Base-by-base conservation (phyloP, 2,888 invertebrate genomes). In the Ichneumoninae sp. region DNA sequence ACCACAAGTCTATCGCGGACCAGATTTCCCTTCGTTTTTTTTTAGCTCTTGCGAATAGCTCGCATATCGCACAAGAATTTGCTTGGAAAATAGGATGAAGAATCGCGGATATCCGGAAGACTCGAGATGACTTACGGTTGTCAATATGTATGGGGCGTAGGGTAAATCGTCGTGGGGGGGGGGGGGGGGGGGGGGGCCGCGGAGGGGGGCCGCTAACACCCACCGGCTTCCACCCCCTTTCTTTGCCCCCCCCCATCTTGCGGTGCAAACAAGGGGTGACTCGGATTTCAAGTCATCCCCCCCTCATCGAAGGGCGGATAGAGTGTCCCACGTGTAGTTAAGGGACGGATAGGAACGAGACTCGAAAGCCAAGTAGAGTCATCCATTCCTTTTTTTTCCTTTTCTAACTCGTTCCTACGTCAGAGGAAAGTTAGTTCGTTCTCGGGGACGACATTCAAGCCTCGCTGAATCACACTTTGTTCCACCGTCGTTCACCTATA, bases 181-280 rank as follows among this genome's bases (percentile, higher is more conserved):
- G n/a, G n/a, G n/a, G n/a, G n/a, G n/a, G n/a, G n/a, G n/a, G n/a
- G n/a, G n/a, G n/a, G n/a, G n/a, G n/a, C n/a, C n/a, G n/a, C n/a
- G n/a, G n/a, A n/a, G n/a, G n/a, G n/a, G n/a, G n/a, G n/a, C n/a
- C n/a, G n/a, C n/a, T n/a, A n/a, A n/a, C n/a, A n/a, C n/a, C n/a
- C n/a, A n/a, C n/a, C n/a, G n/a, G n/a, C n/a, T n/a, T n/a, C n/a
- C n/a, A n/a, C n/a, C n/a, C n/a, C n/a, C n/a, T n/a, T n/a, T n/a
- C n/a, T n/a, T n/a, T n/a, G n/a, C n/a, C n/a, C n/a, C n/a, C n/a
- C n/a, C n/a, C n/a, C n/a, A n/a, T 87, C 87, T 86, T 75, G 87
- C 76, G 85, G 88, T 88, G 87, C 87, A 90, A 90, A 90, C 90
- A 90, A 90, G 88, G 88, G 86, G 85, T 81, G 86, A 85, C 87